A percentile compares a stretch with the other conserved stretches of the same genome.
These are phyloP conservation scores for Phasianus colchicus DNA, from an alignment of 2,113 vertebrate species.

Conservation along the genomic window DNA sequence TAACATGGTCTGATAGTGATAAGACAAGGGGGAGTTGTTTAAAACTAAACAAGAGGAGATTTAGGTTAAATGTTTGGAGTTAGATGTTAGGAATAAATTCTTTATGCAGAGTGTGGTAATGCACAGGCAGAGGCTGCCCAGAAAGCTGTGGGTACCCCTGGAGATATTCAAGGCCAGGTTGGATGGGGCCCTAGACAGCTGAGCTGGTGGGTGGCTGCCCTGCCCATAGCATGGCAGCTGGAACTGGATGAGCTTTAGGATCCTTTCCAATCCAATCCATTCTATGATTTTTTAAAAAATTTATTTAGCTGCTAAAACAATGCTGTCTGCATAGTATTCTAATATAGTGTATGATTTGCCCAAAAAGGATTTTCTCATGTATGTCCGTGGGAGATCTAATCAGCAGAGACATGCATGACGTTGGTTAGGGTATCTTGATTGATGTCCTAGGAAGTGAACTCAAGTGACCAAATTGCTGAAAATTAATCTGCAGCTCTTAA, in stretches of 20 bases:
- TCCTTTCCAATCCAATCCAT: not conserved
- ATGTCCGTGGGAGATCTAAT: not conserved
- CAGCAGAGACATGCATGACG: not conserved
- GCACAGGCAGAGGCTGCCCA: no score
- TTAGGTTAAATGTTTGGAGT: no score
- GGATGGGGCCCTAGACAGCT: no score
- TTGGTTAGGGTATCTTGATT: not conserved
- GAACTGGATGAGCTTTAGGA: not conserved
- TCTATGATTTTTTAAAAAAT: not conserved
- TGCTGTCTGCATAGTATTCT: not conserved
- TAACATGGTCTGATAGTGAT: no score
- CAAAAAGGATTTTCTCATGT: not conserved
- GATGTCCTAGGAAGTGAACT: not conserved
- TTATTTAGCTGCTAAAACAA: not conserved
- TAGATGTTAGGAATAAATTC: no score
- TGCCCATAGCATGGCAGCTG: no score
- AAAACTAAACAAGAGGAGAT: no score
- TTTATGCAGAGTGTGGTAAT: no score
- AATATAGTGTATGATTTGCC: not conserved
- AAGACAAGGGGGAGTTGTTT: no score
- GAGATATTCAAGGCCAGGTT: no score
- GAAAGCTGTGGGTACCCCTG: no score
- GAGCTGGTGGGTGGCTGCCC: no score
- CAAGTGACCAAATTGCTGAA: not conserved
- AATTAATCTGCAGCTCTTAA: conserved; percentile 46